Conservation (phyloP, 2,113 vertebrate genomes). For the Numida meleagris region DNA sequence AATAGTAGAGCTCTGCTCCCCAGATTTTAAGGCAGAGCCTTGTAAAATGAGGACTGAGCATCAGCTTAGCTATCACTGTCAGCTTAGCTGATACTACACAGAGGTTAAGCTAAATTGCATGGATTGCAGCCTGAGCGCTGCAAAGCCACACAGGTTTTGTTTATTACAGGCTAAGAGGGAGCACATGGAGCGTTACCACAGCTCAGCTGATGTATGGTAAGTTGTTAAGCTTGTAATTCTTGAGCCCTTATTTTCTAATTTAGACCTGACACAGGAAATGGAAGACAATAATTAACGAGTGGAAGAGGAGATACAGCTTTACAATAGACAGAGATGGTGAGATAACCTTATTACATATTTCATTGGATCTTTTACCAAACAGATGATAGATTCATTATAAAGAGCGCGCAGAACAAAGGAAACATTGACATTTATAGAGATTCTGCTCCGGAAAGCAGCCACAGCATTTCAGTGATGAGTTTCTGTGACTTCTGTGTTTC, state of each 20-base stretch:
- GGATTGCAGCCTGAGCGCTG: neutral
- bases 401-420: conserved; percentile 50
- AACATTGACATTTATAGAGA: conserved; percentile 56
- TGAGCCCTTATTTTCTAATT: conserved; percentile 46
- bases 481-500: conserved; percentile 38
- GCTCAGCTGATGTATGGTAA: conserved; percentile 8
- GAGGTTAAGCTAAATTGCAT: conserved; percentile 3
- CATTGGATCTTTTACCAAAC: conserved; percentile 60
- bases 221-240: conserved; percentile 43
- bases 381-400: conserved; percentile 62
- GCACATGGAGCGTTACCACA: conserved; percentile 5
- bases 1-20: neutral
- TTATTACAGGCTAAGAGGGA: neutral
- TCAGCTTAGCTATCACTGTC: conserved; percentile 14
- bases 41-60: neutral
- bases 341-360: conserved; percentile 62
- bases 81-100: neutral
- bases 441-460: conserved; percentile 44
- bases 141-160: conserved; percentile 10
- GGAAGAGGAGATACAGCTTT: conserved; percentile 49
- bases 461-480: conserved; percentile 32
- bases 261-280: conserved; percentile 53
- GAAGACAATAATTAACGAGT: conserved; percentile 67
- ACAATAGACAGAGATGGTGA: conserved; percentile 60
- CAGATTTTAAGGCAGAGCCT: conserved; percentile 25